Base-by-base conservation (phyloP, 1,140 invertebrate genomes). In the Mactra quadrangularis region DNA sequence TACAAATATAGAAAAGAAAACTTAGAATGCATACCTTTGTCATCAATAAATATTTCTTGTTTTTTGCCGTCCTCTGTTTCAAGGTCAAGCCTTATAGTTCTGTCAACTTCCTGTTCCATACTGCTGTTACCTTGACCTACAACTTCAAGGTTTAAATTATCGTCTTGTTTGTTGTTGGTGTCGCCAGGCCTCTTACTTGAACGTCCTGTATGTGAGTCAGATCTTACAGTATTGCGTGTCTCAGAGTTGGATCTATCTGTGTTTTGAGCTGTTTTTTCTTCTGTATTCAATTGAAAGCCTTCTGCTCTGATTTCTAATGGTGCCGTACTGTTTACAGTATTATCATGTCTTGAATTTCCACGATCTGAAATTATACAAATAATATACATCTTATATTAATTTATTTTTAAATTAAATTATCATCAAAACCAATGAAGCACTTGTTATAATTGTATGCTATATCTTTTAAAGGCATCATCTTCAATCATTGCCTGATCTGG, bases 31-130 rank as follows among this genome's bases (percentile, higher is more conserved):
- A 27, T 62, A 76, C 72, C 72, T 60, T 55, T 57, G n/a, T 79
- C 77, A 79, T 79, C 77, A n/a, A 79, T 17, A 33, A 66, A 79
- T 31, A 79, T 79, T 59, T 79, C 77, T 41, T 79, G 77, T 31
- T 79, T 79, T 47, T 70, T 79, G 9, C 77, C 77, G 29, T 79
- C 77, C 35, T 68, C 77, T 17, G 62, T 79, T 41, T 79, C 77
- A 33, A 79, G 77, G 38, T 79, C 77, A 35, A 79, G 64, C 27
- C 77, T 27, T 55, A 79, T 79, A n/a, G 25, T n/a, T 31, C 35
- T 7, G 1, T 59, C 19, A 15, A 11, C 6, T 59, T 22, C 1
- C 19, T 41, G 41, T 6, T 79, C 77, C 77, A 79, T 79, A 19
- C 35, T 47, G 31, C 31, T 38, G 35, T 75, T 75, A 0, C 72